Evolutionary conservation across 2,113 vertebrate genomes (phyloP), one percentile per base, ranked within the genome.

Genomic region (Gallinago paraguaiae): DNA sequence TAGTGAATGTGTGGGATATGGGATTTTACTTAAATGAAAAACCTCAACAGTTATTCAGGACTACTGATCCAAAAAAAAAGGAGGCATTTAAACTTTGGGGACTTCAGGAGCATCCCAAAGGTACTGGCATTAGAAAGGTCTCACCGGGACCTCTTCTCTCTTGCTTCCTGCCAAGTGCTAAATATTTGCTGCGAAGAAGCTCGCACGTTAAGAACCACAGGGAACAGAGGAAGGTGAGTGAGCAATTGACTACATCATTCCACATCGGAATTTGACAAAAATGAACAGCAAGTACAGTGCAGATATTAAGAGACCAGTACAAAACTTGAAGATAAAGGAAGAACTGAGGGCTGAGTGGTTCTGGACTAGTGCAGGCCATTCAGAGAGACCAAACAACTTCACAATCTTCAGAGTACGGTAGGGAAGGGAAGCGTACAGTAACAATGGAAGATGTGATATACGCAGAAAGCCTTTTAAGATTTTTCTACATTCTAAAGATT

Each of bases 1-100:
- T 0, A 59, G 31, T 14, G 0, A 67, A 46, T 8, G 5, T 27
- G 48, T 35, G 23, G 25, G 23, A 72, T 23, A 28, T 2, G 3
- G 33, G 14, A n/a, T 82, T 79, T 77, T 84, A 78, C 79, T 79
- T 60, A 60, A 67, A n/a, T 39, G 3, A 78, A 79, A 79, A 64
- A 37, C 3, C 2, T 14, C 31, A 67, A 23, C 10, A 45, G 10
- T 56, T 77, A 57, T 11, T 83, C 53, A 67, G 43, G 45, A 81
- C 57, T 74, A 70, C 22, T 1, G 6, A 53, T 31, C 2, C 2
- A n/a, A 71, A 87, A 72, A 20, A 46, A 45, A 46, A 20, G 3
- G 35, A 79, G 19, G 35, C 2, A 61, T 28, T 50, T 45, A 33
- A 82, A 59, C 35, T 46, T 39, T 11, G 15, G 17, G 11, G 23